These are phyloP conservation scores for Sminthurinus aureus DNA, from an alignment of 2,888 invertebrate genomes.

Conservation along the genomic window DNA sequence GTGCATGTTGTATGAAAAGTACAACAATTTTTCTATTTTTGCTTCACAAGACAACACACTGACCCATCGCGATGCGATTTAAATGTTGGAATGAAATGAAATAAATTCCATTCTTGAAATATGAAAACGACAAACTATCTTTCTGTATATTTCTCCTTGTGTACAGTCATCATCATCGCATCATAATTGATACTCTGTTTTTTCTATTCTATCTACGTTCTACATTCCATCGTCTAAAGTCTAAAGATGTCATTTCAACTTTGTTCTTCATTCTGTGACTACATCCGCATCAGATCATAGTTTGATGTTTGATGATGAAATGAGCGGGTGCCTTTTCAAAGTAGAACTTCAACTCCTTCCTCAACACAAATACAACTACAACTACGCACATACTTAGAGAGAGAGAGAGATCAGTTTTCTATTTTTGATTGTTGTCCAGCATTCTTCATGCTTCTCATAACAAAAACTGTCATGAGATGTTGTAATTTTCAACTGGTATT, in stretches of 20 bases:
- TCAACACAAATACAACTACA: no score
- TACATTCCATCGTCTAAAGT: no score
- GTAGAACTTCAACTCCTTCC: neutral
- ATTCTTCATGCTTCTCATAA: slow-evolving; percentile 15
- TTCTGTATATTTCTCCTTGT: neutral
- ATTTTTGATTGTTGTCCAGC: neutral
- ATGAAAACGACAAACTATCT: no score
- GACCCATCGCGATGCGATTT: no score
- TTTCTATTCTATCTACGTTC: neutral
- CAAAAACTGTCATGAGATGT: slow-evolving; percentile 24
- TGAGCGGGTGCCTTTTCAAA: slow-evolving; percentile 8
- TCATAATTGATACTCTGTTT: neutral
- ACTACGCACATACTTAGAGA: neutral
- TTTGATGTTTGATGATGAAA: neutral
- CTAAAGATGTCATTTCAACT: neutral
- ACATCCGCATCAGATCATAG: neutral
- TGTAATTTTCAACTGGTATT: slow-evolving; percentile 8
- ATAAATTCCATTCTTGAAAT: neutral
- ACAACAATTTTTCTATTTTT: neutral
- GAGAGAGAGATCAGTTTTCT: neutral
- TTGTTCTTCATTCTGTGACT: no score
- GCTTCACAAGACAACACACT: neutral
- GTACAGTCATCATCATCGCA: neutral
- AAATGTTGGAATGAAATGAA: neutral
- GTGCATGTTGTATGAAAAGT: no score